Base-by-base conservation (phyloP, 2,888 invertebrate genomes). In the Kuschelorhynchus macadamiae region DNA sequence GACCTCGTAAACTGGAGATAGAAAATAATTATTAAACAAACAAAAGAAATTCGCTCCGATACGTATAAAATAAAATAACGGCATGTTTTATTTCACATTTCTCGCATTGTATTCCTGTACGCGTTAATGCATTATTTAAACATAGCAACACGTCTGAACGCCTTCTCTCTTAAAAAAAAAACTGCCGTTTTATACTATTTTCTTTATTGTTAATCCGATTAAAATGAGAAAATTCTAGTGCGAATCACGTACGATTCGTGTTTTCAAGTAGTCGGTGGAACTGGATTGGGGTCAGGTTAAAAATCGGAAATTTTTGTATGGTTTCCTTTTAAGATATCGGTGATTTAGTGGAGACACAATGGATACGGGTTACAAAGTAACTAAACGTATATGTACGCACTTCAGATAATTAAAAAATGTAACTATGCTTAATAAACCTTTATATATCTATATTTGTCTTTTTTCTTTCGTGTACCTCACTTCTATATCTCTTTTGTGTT, bases 201-300 rank as follows among this genome's bases (percentile, higher is more conserved):
- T 39, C 33, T 53, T 53, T 53, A 18, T 53, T 53, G 36, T 41
- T 16, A 41, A 41, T 53, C 53, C 16, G 36, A 41, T 53, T 53
- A 41, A 53, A 53, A 53, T 53, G 41, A 21, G 41, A 39, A 53
- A 53, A 53, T 53, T 36, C 21, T 41, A 18, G 36, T 41, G 18
- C 53, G 12, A 17, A 41, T 53, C 53, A 53, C 53, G 53, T 53
- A 25, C 41, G 2, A 20, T 16, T 33, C 17, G 16, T 39, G 33
- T 16, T 50, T 47, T 47, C 18, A 12, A n/a, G 32, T 33, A 50
- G 30, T 32, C 5, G 18, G 42, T 2, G 14, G 32, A 12, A 32
- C 20, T n/a, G 1, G 46, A 46, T 18, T 21, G 20, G 32, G 50
- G 50, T 50, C 50, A 33, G 50, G 50, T 50, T 32, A 17, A 33